Conservation (phyloP, 2,888 invertebrate genomes). For the Eretmocerus hayati region DNA sequence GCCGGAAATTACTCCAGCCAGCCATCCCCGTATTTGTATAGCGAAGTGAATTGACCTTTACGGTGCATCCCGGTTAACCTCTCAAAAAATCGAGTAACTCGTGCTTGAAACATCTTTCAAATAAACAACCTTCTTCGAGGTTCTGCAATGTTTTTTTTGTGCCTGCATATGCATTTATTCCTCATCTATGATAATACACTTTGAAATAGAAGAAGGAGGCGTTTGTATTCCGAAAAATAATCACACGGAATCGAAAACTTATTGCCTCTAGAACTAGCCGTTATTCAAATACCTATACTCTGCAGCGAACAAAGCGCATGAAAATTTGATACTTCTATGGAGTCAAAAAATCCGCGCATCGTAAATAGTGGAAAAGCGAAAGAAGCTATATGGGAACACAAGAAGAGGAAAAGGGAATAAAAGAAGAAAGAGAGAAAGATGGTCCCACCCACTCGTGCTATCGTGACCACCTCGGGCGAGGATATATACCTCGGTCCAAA, state of each 20-base stretch:
- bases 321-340: conserved; percentile 10
- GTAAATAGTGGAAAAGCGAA: conserved; percentile 18
- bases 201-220: neutral
- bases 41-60: conserved; percentile 9
- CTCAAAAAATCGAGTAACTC: neutral
- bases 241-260: too few species aligned
- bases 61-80: neutral
- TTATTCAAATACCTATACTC: too few species aligned
- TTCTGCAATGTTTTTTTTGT: too few species aligned
- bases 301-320: neutral
- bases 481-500: conserved; percentile 44
- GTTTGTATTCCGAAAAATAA: too few species aligned
- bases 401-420: too few species aligned
- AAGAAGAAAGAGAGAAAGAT: too few species aligned
- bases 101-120: too few species aligned
- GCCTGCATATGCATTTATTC: neutral
- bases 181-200: neutral
- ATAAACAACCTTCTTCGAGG: too few species aligned
- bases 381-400: too few species aligned
- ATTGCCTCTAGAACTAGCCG: too few species aligned
- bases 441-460: conserved; percentile 41
- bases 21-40: conserved; percentile 9
- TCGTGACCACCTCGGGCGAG: conserved; percentile 46
- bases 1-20: conserved; percentile 38
- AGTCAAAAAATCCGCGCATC: conserved; percentile 6